A percentile compares a stretch with the other conserved stretches of the same genome.
These are phyloP conservation scores for Conus betulinus DNA, from an alignment of 1,140 invertebrate genomes.

Conservation along the genomic window DNA sequence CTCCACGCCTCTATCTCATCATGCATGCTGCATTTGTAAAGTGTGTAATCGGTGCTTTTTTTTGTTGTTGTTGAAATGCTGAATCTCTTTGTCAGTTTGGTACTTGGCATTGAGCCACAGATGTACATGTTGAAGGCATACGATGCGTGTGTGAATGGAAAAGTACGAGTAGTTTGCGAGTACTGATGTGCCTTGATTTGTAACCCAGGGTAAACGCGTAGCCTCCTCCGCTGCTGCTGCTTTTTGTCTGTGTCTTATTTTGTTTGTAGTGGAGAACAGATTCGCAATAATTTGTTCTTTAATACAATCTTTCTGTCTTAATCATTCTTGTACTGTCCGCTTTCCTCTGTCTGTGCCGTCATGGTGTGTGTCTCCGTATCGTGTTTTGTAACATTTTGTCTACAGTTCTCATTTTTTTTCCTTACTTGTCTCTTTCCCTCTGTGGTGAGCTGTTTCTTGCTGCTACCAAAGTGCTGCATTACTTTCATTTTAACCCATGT, in stretches of 20 bases:
- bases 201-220: background rate
- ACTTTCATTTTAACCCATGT: background rate
- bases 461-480: background rate
- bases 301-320: background rate
- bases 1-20: no score
- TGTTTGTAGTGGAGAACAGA: no score
- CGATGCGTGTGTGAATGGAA: background rate
- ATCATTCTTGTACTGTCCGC: slow-evolving; percentile 8
- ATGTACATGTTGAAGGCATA: background rate
- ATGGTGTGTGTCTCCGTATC: no score
- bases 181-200: background rate
- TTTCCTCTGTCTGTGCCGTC: slow-evolving; percentile 23
- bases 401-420: slow-evolving; percentile 7
- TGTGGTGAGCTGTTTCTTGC: slow-evolving; percentile 1
- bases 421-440: slow-evolving; percentile 3
- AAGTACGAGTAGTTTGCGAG: no score
- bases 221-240: no score
- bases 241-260: background rate
- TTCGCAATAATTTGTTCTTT: no score
- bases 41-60: background rate
- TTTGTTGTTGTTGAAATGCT: background rate
- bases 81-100: background rate
- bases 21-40: background rate
- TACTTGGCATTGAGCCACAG: background rate
- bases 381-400: no score